Base-by-base conservation (phyloP, 2,797 vertebrate species). In the Sebastes cheni region DNA sequence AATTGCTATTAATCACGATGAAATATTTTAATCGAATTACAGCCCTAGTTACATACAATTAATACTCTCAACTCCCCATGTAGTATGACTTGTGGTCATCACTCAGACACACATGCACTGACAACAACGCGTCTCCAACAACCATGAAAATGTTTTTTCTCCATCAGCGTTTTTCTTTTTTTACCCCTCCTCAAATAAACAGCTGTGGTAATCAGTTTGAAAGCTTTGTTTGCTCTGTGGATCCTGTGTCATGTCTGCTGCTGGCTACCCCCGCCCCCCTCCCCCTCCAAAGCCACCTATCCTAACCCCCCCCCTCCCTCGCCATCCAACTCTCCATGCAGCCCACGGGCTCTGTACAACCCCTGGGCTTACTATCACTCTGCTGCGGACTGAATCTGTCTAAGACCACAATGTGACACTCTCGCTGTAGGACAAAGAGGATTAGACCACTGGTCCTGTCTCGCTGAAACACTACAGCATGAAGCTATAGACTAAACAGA, bases 201-300 rank as follows among this genome's bases (percentile, higher is more conserved):
- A 88, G 93, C 95, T 95, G 91, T 91, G 89, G 88, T 95, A 95
- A 95, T 96, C 93, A 95, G 90, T 95, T 95, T 94, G 92, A 93
- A 90, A 92, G 90, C 90, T 94, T 94, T 92, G 94, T 95, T 94
- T 95, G 91, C 89, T 94, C 92, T 93, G 91, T 92, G 89, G 77
- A 82, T 93, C 88, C 91, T 86, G 83, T 90, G 87, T 89, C 77
- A 75, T 89, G 90, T 92, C 92, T 88, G 90, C 83, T 77, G 78
- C 81, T 75, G 73, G 80, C 88, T 78, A 36, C 27, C 29, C 30
- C 65, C 30, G 2, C 30, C 75, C 68, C 65, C 7, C 29, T 16
- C 72, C 42, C 68, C 27, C 34, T 14, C 52, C 79, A 79, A n/a
- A 72, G 56, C 80, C 83, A 60, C 61, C 77, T 13, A 56, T 69